A percentile compares a stretch with the other conserved stretches of the same genome.
These are phyloP conservation scores for Eolophus roseicapilla DNA, from an alignment of 2,113 vertebrate genomes.

Conservation along the genomic window DNA sequence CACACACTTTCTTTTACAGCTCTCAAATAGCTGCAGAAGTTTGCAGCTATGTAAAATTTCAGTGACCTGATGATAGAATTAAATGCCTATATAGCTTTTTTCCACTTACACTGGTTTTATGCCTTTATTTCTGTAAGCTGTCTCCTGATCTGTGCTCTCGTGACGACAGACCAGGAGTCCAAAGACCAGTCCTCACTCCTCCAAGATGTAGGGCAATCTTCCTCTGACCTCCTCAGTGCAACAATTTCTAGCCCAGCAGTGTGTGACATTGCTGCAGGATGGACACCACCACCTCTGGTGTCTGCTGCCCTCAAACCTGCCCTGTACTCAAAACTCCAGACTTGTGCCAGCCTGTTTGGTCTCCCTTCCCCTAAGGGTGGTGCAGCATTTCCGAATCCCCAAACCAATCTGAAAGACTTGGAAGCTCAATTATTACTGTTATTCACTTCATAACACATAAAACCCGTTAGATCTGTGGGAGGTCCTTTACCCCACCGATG, in stretches of 20 bases:
- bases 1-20: conserved; percentile 16
- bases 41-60: conserved; percentile 22
- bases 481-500: neutral
- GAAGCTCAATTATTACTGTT: neutral
- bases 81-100: neutral
- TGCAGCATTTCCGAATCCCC: neutral
- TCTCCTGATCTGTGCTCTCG: neutral
- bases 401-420: neutral
- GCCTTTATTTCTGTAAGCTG: neutral
- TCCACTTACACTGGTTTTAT: neutral
- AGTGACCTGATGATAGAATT: neutral
- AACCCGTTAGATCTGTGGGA: neutral
- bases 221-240: neutral
- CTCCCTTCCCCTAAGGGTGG: neutral
- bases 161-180: neutral
- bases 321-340: neutral
- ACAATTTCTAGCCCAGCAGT: neutral
- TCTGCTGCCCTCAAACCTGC: neutral
- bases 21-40: neutral
- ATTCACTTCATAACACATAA: neutral
- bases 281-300: neutral
- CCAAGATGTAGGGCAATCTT: neutral
- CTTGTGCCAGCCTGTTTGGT: neutral
- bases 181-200: neutral
- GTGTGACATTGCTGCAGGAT: neutral